These are phyloP conservation scores for Stenodera caucasica DNA, from an alignment of 2,888 invertebrate genomes.

Conservation along the genomic window DNA sequence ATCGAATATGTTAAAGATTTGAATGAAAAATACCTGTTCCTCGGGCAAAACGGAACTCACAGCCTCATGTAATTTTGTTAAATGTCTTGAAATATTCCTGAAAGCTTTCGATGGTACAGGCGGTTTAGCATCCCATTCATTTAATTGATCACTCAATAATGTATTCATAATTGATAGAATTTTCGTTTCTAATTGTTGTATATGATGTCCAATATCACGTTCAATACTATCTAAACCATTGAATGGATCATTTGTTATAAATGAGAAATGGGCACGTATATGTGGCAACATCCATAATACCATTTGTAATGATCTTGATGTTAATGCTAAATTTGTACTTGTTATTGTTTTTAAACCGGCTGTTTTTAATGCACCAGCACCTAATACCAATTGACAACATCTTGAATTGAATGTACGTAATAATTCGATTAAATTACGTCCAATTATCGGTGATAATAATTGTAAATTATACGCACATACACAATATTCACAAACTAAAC, in stretches of 20 bases:
- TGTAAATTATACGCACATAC: slow-evolving; percentile 75
- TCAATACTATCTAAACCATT: slow-evolving; percentile 71
- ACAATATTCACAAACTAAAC: slow-evolving; percentile 92
- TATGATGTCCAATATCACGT: slow-evolving; percentile 82
- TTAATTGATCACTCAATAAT: slow-evolving; percentile 78
- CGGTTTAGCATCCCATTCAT: slow-evolving; percentile 90
- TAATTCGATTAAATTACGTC: slow-evolving; percentile 85
- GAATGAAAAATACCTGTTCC: slow-evolving; percentile 62
- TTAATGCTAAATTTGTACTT: slow-evolving; percentile 88
- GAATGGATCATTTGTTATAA: slow-evolving; percentile 59
- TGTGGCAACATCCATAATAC: slow-evolving; percentile 78
- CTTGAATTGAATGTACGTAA: slow-evolving; percentile 85
- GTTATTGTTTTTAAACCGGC: slow-evolving; percentile 94
- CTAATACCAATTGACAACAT: slow-evolving; percentile 91
- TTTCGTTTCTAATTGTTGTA: slow-evolving; percentile 90
- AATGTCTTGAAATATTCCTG: slow-evolving; percentile 83
- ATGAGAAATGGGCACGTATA: slow-evolving; percentile 69
- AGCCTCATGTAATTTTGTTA: slow-evolving; percentile 90
- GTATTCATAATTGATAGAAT: slow-evolving; percentile 87
- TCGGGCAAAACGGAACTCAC: slow-evolving; percentile 82
- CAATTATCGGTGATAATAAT: slow-evolving; percentile 77
- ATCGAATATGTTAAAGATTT: too few relatives aligned
- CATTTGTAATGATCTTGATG: slow-evolving; percentile 80
- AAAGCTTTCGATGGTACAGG: slow-evolving; percentile 92
- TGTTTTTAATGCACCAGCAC: slow-evolving; percentile 93